Base-by-base conservation (phyloP, 2,888 invertebrate genomes). In the Oligia fasciuncula region DNA sequence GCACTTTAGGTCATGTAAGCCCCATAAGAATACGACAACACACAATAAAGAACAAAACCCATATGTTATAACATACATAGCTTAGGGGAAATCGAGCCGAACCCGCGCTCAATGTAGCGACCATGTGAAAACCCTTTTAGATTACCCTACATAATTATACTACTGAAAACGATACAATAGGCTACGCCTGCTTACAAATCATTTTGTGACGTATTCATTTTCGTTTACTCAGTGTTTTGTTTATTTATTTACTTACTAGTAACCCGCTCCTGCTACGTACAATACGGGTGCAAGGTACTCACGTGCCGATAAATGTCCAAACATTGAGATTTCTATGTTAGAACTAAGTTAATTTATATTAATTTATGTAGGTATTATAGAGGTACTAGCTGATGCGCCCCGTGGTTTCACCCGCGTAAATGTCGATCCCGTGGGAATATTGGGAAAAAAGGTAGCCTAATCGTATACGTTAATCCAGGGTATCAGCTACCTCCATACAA, bases 61-160 rank as follows among this genome's bases (percentile, higher is more conserved):
- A 72, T 73, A 67, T 72, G 72, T 76, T 71, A 76, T 85, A 68
- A 74, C 73, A 66, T 62, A 76, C 73, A 85, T 80, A 68, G 73
- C 66, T 75, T 35, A 76, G 57, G 69, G 75, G 76, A 68, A 77
- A 75, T 75, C 62, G 70, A 67, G 65, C 46, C 23, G 57, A 80
- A 75, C 75, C 85, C 77, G 60, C 77, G 70, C 73, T 8, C 66
- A 60, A 71, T 46, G 73, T 62, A 5, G 81, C 63, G 57, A 62
- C 63, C 60, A 65, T 62, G 60, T 29, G 75, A 29, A 65, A 80
- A 85, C 85, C 85, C 77, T 87, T 85, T 85, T 40, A 76, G 66
- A 76, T 78, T 83, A 77, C 80, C 72, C 67, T 65, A 65, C 77
- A 75, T 77, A 67, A 46, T 11, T 69, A 51, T 69, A 75, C 60